These are phyloP conservation scores for Pachycephus smyrnensis DNA, from an alignment of 2,888 invertebrate species.

Conservation along the genomic window DNA sequence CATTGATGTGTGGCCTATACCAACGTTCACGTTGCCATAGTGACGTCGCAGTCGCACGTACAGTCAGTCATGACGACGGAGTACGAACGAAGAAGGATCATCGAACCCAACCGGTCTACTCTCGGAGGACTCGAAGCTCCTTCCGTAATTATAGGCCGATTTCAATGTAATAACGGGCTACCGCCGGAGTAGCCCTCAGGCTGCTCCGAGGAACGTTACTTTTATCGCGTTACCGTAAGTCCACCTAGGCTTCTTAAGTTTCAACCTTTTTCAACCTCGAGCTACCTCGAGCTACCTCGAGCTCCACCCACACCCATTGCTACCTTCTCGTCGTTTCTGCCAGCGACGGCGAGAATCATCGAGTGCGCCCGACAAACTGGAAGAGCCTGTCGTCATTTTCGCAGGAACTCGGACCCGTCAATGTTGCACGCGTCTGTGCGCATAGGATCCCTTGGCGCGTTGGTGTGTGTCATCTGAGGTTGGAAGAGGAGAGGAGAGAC, in stretches of 20 bases:
- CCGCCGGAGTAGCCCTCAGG: background rate
- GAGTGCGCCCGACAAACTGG: background rate
- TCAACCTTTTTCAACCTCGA: background rate
- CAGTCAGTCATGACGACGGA: too few species aligned
- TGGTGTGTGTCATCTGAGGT: constrained; percentile 8
- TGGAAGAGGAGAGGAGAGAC: constrained; percentile 17
- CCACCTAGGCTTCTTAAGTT: background rate
- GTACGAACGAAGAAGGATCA: too few species aligned
- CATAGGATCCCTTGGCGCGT: background rate
- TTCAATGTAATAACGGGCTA: constrained; percentile 3
- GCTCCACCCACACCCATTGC: background rate
- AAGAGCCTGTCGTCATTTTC: background rate
- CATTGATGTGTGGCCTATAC: too few species aligned
- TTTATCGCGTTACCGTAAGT: constrained; percentile 3
- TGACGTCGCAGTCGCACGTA: too few species aligned
- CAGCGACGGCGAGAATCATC: background rate
- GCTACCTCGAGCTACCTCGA: background rate
- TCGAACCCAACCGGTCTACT: too few species aligned
- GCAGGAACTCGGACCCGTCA: background rate
- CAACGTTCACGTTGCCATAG: too few species aligned
- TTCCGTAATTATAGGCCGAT: too few species aligned
- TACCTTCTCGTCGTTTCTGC: background rate
- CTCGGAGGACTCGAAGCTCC: too few species aligned
- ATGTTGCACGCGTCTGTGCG: background rate
- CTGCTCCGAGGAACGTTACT: background rate